Evolutionary conservation across 1,140 invertebrate species (phyloP).

Genomic region (Musca vetustissima): DNA sequence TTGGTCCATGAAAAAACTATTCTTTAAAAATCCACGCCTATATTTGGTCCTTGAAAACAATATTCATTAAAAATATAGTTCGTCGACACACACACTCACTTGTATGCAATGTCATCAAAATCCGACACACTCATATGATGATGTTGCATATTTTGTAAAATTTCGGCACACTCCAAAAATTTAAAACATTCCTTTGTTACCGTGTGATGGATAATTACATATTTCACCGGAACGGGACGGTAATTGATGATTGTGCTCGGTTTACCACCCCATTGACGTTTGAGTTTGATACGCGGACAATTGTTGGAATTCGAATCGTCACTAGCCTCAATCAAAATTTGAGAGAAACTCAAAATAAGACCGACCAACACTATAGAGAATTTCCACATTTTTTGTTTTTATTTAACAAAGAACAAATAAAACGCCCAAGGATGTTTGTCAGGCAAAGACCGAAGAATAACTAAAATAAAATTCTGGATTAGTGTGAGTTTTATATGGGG

Average conservation of each 20-base stretch:
- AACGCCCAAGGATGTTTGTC: too few species aligned
- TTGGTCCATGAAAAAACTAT: background rate
- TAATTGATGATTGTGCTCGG: conserved; percentile 58
- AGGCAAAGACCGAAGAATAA: too few species aligned
- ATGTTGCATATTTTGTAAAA: conserved; percentile 44
- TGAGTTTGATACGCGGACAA: conserved; percentile 48
- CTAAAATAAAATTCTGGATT: too few species aligned
- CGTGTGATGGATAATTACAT: conserved; percentile 73
- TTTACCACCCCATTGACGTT: conserved; percentile 53
- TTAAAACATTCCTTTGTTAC: conserved; percentile 61
- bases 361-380: background rate
- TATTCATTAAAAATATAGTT: too few species aligned
- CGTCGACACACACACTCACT: conserved; percentile 42
- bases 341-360: background rate
- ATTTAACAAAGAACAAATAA: background rate
- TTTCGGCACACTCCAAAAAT: conserved; percentile 55
- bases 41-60: background rate
- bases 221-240: conserved; percentile 59
- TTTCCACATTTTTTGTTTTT: background rate
- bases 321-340: background rate
- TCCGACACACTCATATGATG: conserved; percentile 44
- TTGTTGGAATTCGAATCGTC: conserved; percentile 32
- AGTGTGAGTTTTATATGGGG: too few species aligned
- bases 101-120: conserved; percentile 49
- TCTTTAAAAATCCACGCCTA: background rate